Conservation (phyloP, 1,140 invertebrate species). For the Orius insidiosus region DNA sequence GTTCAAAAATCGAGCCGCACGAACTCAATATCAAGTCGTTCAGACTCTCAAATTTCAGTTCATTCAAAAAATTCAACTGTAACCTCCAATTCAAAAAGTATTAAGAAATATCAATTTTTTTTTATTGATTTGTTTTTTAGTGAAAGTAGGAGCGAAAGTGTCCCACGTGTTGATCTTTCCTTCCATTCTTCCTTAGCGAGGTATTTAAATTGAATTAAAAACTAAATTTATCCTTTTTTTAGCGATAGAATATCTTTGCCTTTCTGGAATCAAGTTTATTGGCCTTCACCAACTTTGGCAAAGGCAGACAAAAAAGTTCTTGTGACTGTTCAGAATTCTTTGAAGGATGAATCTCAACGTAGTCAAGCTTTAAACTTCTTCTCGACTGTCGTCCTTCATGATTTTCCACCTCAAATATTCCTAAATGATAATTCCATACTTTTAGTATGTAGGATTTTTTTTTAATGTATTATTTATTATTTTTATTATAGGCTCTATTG, state of each 20-base stretch:
- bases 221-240: neutral
- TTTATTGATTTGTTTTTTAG: neutral
- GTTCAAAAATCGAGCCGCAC: neutral
- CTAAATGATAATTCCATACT: slow-evolving; percentile 8
- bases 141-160: neutral
- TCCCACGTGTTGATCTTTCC: neutral
- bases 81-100: too few relatives aligned
- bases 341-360: slow-evolving; percentile 5
- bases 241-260: too few relatives aligned
- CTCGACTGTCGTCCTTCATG: slow-evolving; percentile 10
- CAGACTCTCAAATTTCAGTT: too few relatives aligned
- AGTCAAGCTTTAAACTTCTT: slow-evolving; percentile 12
- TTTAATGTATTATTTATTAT: neutral
- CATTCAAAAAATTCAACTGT: too few relatives aligned
- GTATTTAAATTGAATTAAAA: neutral
- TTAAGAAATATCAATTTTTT: too few relatives aligned
- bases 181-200: neutral
- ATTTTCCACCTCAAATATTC: slow-evolving; percentile 14
- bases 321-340: neutral
- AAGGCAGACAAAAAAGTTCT: slow-evolving; percentile 10
- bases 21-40: neutral
- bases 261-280: neutral
- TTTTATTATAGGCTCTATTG: neutral
- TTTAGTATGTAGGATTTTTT: slow-evolving; percentile 3
- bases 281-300: slow-evolving; percentile 1